Evolutionary conservation across 2,797 vertebrate species (phyloP).

Genomic region (Sylvilagus floridanus): DNA sequence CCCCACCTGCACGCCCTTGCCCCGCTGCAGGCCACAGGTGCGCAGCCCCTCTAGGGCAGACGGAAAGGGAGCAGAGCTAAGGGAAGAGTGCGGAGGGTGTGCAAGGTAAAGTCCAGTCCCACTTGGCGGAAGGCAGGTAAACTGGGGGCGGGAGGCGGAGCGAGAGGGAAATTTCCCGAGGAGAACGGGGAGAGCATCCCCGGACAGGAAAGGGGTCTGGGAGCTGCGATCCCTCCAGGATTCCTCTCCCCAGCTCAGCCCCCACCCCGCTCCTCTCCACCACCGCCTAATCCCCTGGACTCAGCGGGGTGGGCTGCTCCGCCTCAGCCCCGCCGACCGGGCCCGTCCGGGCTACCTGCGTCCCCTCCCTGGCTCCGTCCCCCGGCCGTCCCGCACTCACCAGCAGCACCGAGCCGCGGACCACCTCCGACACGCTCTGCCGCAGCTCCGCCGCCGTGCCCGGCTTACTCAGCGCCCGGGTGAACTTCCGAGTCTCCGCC

Average conservation of each 20-base stretch:
- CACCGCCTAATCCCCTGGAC: not conserved
- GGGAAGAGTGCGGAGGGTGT: not conserved
- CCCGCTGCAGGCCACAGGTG: conserved; percentile 34
- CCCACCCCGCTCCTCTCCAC: too few relatives aligned
- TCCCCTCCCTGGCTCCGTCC: not conserved
- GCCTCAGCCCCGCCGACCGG: not conserved
- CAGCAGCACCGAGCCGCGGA: conserved; percentile 94
- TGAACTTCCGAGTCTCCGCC: conserved; percentile 95
- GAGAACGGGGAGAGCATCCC: not conserved
- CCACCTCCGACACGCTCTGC: conserved; percentile 97
- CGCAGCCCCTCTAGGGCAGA: not conserved
- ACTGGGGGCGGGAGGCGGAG: not conserved
- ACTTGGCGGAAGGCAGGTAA: not conserved
- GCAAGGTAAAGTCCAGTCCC: not conserved
- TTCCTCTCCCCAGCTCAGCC: not conserved
- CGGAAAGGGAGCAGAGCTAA: not conserved
- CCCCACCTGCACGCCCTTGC: not conserved
- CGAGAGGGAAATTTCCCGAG: not conserved
- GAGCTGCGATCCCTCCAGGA: not conserved
- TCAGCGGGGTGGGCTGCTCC: not conserved
- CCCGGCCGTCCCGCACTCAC: conserved; percentile 87
- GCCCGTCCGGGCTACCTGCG: not conserved
- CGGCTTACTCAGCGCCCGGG: conserved; percentile 95
- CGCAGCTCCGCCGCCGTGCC: conserved; percentile 97
- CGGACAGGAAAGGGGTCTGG: not conserved